These are phyloP conservation scores for Megalurothrips usitatus DNA, from an alignment of 2,888 invertebrate species.

Conservation along the genomic window DNA sequence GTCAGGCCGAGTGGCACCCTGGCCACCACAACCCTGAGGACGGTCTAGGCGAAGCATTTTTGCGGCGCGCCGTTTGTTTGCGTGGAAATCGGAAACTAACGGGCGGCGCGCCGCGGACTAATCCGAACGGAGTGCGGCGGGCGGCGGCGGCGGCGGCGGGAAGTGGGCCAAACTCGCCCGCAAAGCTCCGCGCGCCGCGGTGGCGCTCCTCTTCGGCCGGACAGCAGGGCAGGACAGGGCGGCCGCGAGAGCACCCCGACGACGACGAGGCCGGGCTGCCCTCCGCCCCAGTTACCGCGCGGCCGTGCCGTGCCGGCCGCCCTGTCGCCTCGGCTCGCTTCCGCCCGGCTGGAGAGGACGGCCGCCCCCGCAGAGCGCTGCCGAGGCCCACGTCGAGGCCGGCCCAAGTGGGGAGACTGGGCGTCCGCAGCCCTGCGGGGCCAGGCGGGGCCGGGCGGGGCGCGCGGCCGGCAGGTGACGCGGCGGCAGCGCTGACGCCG, in stretches of 20 bases:
- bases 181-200: neutral
- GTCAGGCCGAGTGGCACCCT: too few relatives aligned
- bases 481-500: too few relatives aligned
- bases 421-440: neutral
- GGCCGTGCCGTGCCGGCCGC: neutral
- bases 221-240: neutral
- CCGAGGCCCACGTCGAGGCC: too few relatives aligned
- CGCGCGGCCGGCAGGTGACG: too few relatives aligned
- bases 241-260: neutral
- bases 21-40: neutral
- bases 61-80: neutral
- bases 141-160: neutral
- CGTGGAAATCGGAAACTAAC: neutral
- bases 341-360: neutral
- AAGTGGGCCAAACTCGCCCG: neutral
- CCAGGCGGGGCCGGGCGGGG: too few relatives aligned
- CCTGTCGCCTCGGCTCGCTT: conserved; percentile 4
- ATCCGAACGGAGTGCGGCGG: neutral
- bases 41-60: neutral
- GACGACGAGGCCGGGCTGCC: neutral
- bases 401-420: too few relatives aligned
- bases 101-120: neutral
- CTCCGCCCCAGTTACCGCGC: neutral
- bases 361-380: too few relatives aligned
- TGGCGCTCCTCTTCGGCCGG: neutral